phyloP scores from a whole-genome alignment of 2,113 vertebrate genomes.

The Leptobrachium leishanense region DNA sequence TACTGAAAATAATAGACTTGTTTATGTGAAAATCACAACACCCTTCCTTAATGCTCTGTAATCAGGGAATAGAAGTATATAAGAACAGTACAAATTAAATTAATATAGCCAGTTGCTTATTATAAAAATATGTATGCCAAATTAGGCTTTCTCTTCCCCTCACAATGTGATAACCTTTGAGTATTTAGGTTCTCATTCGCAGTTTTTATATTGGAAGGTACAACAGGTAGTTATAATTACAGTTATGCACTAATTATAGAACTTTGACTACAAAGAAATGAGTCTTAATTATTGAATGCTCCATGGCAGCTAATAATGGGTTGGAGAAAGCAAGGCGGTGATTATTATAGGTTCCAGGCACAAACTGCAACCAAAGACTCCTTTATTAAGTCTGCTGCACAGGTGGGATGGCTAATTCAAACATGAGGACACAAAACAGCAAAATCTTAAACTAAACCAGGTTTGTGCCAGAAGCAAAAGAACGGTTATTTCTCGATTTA shows the following conservation, averaged over 20 bases:
- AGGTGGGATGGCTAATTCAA: background rate
- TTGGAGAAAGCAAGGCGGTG: conserved; percentile 67
- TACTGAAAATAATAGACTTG: no score
- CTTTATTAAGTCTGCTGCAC: background rate
- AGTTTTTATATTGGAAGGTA: conserved; percentile 54
- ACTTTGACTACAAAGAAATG: conserved; percentile 74
- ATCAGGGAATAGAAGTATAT: background rate
- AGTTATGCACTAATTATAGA: conserved; percentile 70
- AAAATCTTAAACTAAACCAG: background rate
- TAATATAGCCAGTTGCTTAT: conserved; percentile 11
- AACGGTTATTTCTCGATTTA: no score
- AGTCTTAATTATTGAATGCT: conserved; percentile 76
- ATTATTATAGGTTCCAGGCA: conserved; percentile 66
- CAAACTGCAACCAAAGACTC: conserved; percentile 6
- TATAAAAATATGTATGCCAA: background rate
- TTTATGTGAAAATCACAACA: background rate
- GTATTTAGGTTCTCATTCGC: conserved; percentile 32
- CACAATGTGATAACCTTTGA: background rate
- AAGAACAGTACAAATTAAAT: background rate
- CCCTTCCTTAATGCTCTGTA: background rate
- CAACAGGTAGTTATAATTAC: conserved; percentile 68
- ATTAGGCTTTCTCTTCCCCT: background rate
- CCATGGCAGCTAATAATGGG: conserved; percentile 72
- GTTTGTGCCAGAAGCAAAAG: background rate
- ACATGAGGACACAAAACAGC: background rate